These are phyloP conservation scores for Geotrupes spiniger DNA, from an alignment of 2,888 invertebrate genomes.

Conservation along the genomic window DNA sequence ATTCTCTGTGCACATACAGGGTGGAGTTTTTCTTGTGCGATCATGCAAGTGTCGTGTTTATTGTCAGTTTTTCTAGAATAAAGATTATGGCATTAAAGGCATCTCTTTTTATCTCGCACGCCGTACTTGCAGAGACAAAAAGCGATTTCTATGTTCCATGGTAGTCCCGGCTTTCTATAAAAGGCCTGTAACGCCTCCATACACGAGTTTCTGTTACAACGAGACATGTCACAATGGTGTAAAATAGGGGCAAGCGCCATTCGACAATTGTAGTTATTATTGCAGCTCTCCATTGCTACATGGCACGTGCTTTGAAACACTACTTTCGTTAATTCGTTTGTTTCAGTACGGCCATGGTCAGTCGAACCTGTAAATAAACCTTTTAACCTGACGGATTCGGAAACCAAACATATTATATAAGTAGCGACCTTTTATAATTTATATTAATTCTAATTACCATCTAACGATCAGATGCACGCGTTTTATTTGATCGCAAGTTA, in stretches of 20 bases:
- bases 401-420: no score
- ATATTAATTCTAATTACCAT: no score
- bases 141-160: constrained; percentile 85
- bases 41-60: constrained; percentile 82
- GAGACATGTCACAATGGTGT: constrained; percentile 72
- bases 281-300: constrained; percentile 77
- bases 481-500: neutral
- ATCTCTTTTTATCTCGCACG: constrained; percentile 29
- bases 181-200: constrained; percentile 84
- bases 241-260: constrained; percentile 79
- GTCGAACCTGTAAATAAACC: constrained; percentile 42
- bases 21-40: constrained; percentile 86
- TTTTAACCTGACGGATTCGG: constrained; percentile 8
- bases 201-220: constrained; percentile 82
- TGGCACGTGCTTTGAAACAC: constrained; percentile 83
- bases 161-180: constrained; percentile 76
- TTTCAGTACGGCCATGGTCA: constrained; percentile 33
- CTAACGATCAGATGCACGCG: constrained; percentile 5
- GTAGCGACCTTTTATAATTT: no score
- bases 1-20: constrained; percentile 82
- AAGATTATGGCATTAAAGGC: neutral
- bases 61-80: constrained; percentile 78
- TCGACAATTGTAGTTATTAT: constrained; percentile 78
- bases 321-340: constrained; percentile 49
- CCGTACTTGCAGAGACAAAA: constrained; percentile 91